Evolutionary conservation across 2,888 invertebrate genomes (phyloP).

Genomic region (Scaptomyza flava): DNA sequence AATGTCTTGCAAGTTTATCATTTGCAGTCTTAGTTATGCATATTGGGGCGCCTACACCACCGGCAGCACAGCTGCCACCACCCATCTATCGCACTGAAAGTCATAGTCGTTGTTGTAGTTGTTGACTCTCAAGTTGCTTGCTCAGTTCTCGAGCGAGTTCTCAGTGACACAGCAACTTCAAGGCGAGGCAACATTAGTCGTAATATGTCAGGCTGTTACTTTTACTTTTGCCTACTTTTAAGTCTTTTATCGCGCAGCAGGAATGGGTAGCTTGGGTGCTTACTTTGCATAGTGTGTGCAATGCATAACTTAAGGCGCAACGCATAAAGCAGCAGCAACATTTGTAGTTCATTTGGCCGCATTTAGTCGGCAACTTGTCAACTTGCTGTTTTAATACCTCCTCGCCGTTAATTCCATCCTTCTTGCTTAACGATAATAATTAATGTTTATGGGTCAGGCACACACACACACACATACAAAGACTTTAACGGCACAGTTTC

Average conservation of each 20-base stretch:
- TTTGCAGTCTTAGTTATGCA: slow-evolving; percentile 76
- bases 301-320: slow-evolving; percentile 28
- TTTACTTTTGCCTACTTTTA: slow-evolving; percentile 55
- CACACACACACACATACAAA: neutral
- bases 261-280: neutral
- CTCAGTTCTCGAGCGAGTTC: slow-evolving; percentile 65
- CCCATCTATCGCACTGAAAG: slow-evolving; percentile 6
- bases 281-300: slow-evolving; percentile 31
- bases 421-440: slow-evolving; percentile 54
- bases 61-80: slow-evolving; percentile 5
- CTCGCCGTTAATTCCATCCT: neutral
- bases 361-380: slow-evolving; percentile 27
- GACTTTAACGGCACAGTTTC: neutral
- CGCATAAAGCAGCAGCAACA: slow-evolving; percentile 21
- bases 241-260: slow-evolving; percentile 58
- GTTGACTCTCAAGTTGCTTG: slow-evolving; percentile 72
- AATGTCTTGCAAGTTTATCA: slow-evolving; percentile 71
- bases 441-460: slow-evolving; percentile 54
- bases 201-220: slow-evolving; percentile 72
- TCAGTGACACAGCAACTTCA: slow-evolving; percentile 38
- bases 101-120: slow-evolving; percentile 28
- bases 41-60: slow-evolving; percentile 32
- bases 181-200: slow-evolving; percentile 66
- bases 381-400: slow-evolving; percentile 3
- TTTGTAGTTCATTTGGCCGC: slow-evolving; percentile 37